Conservation (phyloP, 2,113 vertebrate genomes). For the Pygoscelis adeliae region DNA sequence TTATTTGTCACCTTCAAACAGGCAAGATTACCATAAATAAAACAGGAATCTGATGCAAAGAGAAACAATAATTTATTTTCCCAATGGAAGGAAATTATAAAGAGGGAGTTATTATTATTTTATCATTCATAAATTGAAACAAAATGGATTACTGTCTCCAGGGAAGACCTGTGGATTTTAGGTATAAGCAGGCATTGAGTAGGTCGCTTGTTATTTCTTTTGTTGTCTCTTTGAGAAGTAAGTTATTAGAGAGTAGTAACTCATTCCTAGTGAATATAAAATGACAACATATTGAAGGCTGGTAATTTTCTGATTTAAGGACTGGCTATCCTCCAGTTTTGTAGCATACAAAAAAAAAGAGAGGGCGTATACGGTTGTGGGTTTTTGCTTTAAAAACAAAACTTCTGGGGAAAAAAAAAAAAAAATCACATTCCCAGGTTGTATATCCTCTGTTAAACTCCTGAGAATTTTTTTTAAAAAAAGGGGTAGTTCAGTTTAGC, state of each 20-base stretch:
- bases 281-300: neutral
- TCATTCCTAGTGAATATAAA: neutral
- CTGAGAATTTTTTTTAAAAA: neutral
- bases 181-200: neutral
- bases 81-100: neutral
- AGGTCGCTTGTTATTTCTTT: neutral
- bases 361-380: fast-evolving
- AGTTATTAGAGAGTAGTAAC: neutral
- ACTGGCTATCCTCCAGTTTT: neutral
- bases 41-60: neutral
- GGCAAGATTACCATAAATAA: neutral
- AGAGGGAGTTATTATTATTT: neutral
- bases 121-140: neutral
- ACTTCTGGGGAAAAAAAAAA: neutral
- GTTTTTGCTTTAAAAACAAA: neutral
- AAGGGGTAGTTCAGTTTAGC: neutral
- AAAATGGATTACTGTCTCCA: neutral
- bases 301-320: neutral
- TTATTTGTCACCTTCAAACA: neutral
- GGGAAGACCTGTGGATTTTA: neutral
- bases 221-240: neutral
- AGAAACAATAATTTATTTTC: neutral
- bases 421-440: neutral
- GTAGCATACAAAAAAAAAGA: neutral
- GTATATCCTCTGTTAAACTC: neutral